Percentiles rank a stretch among this genome's conserved stretches.
phyloP scores from a whole-genome alignment of 2,113 vertebrate species.

The Sprattus sprattus region DNA sequence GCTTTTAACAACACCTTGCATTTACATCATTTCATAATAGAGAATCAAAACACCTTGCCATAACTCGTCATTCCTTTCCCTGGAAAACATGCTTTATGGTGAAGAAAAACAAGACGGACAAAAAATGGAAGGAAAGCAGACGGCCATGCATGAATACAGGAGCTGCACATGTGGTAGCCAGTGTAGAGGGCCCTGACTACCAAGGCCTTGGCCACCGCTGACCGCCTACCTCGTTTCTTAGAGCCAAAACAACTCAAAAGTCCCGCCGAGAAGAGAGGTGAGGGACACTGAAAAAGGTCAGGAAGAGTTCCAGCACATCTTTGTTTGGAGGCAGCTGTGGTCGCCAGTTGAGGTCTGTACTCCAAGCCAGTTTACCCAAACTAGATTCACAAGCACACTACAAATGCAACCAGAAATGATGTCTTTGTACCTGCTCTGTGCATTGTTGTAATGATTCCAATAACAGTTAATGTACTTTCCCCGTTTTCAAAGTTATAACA shows the following conservation, averaged over 20 bases:
- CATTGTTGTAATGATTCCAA: too few relatives aligned
- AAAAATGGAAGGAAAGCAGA: neutral
- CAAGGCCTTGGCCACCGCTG: neutral
- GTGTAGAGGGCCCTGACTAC: neutral
- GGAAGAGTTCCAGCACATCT: neutral
- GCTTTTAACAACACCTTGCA: too few relatives aligned
- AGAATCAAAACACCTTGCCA: too few relatives aligned
- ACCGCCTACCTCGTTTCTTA: neutral
- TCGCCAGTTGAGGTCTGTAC: neutral
- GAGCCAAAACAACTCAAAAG: neutral
- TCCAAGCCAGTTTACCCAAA: neutral
- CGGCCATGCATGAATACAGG: neutral
- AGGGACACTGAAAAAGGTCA: neutral
- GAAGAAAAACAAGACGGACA: neutral
- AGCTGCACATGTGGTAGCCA: neutral
- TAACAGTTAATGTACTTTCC: too few relatives aligned
- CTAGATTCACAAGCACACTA: neutral
- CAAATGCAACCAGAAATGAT: neutral
- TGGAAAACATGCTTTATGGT: neutral
- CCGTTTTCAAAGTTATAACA: neutral
- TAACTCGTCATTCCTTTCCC: conserved; percentile 1
- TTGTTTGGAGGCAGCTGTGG: neutral
- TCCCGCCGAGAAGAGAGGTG: neutral
- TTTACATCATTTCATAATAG: too few relatives aligned
- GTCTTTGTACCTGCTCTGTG: neutral